Conservation (phyloP, 53 echinoderm and acorn worm species). For the Pentamera pediparva region DNA sequence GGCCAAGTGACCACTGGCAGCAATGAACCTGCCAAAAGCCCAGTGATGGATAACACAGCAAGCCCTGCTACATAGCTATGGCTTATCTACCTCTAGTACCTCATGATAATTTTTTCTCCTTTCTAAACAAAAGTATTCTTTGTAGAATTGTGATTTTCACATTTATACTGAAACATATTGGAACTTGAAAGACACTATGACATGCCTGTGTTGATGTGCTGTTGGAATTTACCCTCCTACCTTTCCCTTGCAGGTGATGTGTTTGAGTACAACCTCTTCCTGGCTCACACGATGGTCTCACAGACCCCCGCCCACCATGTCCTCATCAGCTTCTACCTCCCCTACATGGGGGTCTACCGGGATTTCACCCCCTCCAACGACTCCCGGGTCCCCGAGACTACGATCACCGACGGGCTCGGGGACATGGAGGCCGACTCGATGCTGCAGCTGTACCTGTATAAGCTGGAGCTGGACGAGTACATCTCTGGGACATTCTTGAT, state of each 20-base stretch:
- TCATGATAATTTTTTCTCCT: too few species aligned
- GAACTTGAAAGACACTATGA: too few species aligned
- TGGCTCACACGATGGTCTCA: conserved; percentile 41
- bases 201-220: too few species aligned
- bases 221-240: neutral
- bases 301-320: conserved; percentile 66
- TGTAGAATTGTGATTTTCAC: too few species aligned
- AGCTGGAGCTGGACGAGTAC: conserved; percentile 40
- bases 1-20: too few species aligned
- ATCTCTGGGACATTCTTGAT: conserved; percentile 60
- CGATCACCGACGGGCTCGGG: conserved; percentile 36
- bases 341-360: conserved; percentile 59
- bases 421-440: conserved; percentile 32
- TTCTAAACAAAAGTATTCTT: too few species aligned
- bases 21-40: too few species aligned
- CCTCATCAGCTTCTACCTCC: conserved; percentile 44
- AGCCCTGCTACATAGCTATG: too few species aligned
- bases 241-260: conserved; percentile 47
- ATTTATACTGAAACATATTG: too few species aligned
- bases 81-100: too few species aligned
- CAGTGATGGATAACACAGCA: too few species aligned
- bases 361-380: conserved; percentile 51
- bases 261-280: conserved; percentile 52
- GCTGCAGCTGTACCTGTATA: conserved; percentile 46
- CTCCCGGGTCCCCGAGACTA: conserved; percentile 43